Percentiles rank a stretch among this genome's conserved stretches.
Evolutionary conservation across 2,113 vertebrate species (phyloP).

Genomic region (Tamias sibiricus): DNA sequence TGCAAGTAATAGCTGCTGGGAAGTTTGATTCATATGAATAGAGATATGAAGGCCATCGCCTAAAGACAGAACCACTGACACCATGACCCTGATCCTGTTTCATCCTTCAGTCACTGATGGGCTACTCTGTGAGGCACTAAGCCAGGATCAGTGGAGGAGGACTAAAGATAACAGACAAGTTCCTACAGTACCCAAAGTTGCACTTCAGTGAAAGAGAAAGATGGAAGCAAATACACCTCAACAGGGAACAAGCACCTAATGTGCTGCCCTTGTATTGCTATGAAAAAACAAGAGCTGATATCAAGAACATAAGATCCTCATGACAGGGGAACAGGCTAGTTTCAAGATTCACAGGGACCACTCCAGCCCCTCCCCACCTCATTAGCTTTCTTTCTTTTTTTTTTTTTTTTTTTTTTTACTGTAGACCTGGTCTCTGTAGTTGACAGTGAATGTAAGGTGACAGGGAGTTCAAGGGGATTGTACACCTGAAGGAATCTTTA

Average conservation of each 20-base stretch:
- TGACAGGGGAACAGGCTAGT: background rate
- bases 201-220: background rate
- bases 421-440: background rate
- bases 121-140: background rate
- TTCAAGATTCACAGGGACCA: background rate
- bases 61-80: background rate
- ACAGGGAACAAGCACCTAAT: background rate
- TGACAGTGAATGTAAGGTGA: background rate
- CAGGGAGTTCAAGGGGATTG: background rate
- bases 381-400: background rate
- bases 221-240: background rate
- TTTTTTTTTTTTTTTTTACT: background rate
- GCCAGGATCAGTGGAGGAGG: background rate
- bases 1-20: background rate
- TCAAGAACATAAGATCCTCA: background rate
- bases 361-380: fast-evolving
- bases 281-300: background rate
- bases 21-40: background rate
- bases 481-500: background rate
- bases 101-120: background rate
- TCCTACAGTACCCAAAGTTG: background rate
- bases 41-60: background rate
- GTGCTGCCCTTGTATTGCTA: background rate
- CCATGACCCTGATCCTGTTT: background rate
- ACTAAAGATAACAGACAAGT: background rate